Evolutionary conservation across 2,888 invertebrate species (phyloP), one percentile per base, ranked within the genome.

Genomic region (Platycnemis pennipes): DNA sequence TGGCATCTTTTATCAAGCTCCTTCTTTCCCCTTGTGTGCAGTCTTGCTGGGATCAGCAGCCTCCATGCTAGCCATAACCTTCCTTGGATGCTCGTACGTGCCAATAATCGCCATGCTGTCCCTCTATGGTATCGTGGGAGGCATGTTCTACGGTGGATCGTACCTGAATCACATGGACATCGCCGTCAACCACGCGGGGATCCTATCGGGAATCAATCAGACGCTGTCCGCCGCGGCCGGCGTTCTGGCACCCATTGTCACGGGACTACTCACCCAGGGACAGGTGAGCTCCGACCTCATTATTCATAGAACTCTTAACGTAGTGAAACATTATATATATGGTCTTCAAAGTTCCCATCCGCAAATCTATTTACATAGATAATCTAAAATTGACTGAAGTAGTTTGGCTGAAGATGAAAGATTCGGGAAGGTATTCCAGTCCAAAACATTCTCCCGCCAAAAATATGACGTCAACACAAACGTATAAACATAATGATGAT

Each of bases 141-240:
- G 88, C 45, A 49, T 49, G 16, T 88, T 88, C 46, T 88, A 88
- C 31, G 88, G 88, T 22, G 88, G 88, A 4, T 88, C 88, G 1
- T 88, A 88, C 88, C 49, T 49, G n/a, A 88, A 88, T n/a, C 88
- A 88, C 46, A 31, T 88, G 8, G 88, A 88, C 31, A 88, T 88
- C 49, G 45, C 88, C 0, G 46, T 49, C 31, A 88, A 88, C 46
- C 49, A 88, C 49, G 45, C 88, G 26, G 88, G 88, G 26, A 88
- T 88, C 46, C 49, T 88, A 2, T 88, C 88, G 16, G 88, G 88
- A n/a, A 88, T 88, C n/a, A 88, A 88, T n/a, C 88, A 88, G 88
- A 88, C 88, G 31, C 31, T 88, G 16, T 45, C 88, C 31, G 45
- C 88, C 31, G 46, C n/a, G 4, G 45, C 88, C 16, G 88, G 88